Conservation (phyloP, 1,140 invertebrate genomes). For the Drosophila parabipectinata region DNA sequence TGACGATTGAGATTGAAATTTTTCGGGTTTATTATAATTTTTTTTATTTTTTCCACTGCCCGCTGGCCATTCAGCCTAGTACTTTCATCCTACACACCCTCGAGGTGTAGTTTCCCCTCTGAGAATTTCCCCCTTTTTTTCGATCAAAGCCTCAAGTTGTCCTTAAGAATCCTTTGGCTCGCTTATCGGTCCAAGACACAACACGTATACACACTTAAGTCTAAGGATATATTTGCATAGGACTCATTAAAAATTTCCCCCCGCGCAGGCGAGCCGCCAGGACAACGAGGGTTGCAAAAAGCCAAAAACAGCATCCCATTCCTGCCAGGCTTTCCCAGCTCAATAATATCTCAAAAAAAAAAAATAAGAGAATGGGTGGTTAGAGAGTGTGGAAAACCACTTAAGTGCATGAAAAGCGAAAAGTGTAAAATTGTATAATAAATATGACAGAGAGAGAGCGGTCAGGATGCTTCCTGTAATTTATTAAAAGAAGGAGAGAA, state of each 20-base stretch:
- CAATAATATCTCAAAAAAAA: constrained; percentile 27
- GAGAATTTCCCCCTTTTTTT: constrained; percentile 18
- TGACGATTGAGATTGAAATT: constrained; percentile 82
- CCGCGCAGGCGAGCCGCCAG: constrained; percentile 5
- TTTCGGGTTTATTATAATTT: constrained; percentile 63
- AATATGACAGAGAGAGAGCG: constrained; percentile 54
- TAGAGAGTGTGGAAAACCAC: constrained; percentile 15
- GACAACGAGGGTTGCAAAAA: constrained; percentile 39
- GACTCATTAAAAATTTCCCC: constrained; percentile 70
- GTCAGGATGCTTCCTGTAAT: constrained; percentile 24
- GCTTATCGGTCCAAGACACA: constrained; percentile 57
- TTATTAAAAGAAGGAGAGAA: constrained; percentile 15
- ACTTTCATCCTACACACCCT: constrained; percentile 4
- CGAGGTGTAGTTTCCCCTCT: constrained; percentile 38
- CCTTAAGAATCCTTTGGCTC: constrained; percentile 45
- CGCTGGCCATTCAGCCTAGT: constrained; percentile 30
- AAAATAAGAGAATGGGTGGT: constrained; percentile 2
- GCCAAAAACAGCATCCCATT: constrained; percentile 40
- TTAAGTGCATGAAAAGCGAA: constrained; percentile 54
- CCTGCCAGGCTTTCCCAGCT: constrained; percentile 26
- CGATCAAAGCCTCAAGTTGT: constrained; percentile 43
- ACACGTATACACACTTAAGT: constrained; percentile 68
- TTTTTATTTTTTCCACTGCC: constrained; percentile 20
- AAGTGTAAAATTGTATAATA: constrained; percentile 67
- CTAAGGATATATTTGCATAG: constrained; percentile 81